Evolutionary conservation across 2,113 vertebrate species (phyloP), one percentile per base, ranked within the genome.

Genomic region (Stigmatopora nigra): DNA sequence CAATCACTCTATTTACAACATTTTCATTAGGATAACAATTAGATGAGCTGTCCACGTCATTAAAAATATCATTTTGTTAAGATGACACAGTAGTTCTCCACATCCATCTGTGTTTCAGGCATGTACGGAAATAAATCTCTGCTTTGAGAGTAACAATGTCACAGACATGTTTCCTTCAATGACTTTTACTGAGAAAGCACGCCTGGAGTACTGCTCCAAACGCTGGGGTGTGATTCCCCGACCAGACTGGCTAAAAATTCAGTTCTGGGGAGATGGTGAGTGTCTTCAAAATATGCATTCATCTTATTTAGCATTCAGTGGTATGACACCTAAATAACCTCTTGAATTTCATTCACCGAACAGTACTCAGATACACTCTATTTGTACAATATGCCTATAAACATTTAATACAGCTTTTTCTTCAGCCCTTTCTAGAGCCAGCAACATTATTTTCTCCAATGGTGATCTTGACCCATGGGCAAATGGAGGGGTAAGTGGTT

Each of bases 401-500:
- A 46, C 45, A 46, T 12, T 46, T 0, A 2, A 46, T 2, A 69
- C 8, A 22, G 16, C 8, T 35, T 73, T 31, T 45, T 76, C 14
- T 88, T 60, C 81, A 98, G 95, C 90, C 47, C 88, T 98, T 68
- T 84, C 76, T 53, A 87, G 90, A 0, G 88, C 93, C 70, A 96
- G 91, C 88, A 97, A 96, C 85, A 95, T 98, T 0, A 94, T 98
- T 63, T 98, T 98, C 86, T 98, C 95, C 60, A 98, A 98, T 0
- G 95, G 96, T 35, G 91, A 97, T 72, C 84, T 98, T 86, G 96
- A 98, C 81, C 96, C 96, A 0, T 98, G 95, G 95, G 93, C 95
- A 4, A 91, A 94, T 1, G 94, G 95, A 5, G 95, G 96, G 85
- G 95, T 98, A 87, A 92, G 91, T 20, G 5, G 46, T 31, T 6